Evolutionary conservation across 2,113 vertebrate genomes (phyloP).

Genomic region (Romanogobio albipinnatus): DNA sequence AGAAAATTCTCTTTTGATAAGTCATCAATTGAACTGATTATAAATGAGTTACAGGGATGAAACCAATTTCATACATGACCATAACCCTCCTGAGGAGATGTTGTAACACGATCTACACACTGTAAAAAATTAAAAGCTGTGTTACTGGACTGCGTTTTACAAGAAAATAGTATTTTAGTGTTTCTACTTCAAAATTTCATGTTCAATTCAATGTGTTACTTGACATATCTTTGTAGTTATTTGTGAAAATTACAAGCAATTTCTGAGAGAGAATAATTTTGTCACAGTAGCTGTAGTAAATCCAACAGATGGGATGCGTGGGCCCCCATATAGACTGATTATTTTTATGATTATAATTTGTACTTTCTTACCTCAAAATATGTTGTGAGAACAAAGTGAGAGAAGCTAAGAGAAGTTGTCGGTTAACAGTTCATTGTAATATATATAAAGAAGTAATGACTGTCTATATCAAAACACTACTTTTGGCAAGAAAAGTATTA

Average conservation of each 20-base stretch:
- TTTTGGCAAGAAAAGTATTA: no score
- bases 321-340: no score
- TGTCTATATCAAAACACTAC: no score
- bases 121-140: neutral
- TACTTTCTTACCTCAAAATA: no score
- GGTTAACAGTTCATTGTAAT: no score
- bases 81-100: neutral
- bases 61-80: neutral
- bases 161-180: neutral
- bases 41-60: neutral
- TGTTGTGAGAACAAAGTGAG: no score
- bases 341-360: no score
- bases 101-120: no score
- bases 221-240: neutral
- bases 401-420: no score
- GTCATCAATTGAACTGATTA: neutral
- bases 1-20: neutral
- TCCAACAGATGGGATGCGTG: no score
- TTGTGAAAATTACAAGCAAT: neutral
- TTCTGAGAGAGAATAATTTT: neutral
- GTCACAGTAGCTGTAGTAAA: no score
- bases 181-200: neutral
- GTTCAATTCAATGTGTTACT: neutral
- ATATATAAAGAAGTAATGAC: no score
- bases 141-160: neutral